Base-by-base conservation (phyloP, 2,888 invertebrate species). In the Pammene fasciana region DNA sequence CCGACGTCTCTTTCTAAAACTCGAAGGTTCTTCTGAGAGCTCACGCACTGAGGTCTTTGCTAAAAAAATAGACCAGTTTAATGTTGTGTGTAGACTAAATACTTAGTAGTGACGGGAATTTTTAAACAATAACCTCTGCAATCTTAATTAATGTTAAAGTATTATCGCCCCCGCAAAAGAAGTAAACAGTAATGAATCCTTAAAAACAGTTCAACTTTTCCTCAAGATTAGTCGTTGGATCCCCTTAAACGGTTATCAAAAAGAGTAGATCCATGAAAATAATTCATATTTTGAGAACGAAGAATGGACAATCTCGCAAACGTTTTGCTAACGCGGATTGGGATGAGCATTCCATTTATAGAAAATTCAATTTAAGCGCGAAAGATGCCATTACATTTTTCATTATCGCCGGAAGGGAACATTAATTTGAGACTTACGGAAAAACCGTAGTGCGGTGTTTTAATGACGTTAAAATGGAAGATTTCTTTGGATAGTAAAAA, bases 381-480 rank as follows among this genome's bases (percentile, higher is more conserved):
- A 76, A 75, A 76, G 76, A 78, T 73, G 78, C 81, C 79, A 83
- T 88, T 85, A 86, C 82, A 84, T 86, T 86, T 87, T 88, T 89
- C 87, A 88, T 90, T 86, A 88, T 86, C 81, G 80, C 79, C 76
- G 74, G 78, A 76, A 75, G 74, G 74, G 76, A 75, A 82, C 82
- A 87, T 89, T 89, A 86, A 90, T 87, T 86, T 84, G 75, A 78
- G 80, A 82, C 78, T 85, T 79, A 82, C 79, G 79, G 7, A 14
- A 46, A 60, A 46, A 36, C 48, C 46, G 8, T 14, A 59, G 45
- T 45, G 26, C n/a, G 34, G 36, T 14, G 26, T 4, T 59, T 45
- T n/a, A n/a, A 14, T 11, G 16, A 18, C 43, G 26, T n/a, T 26
- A 16, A 57, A 45, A 18, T 48, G 4, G 1, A 26, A 26, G 26